These are phyloP conservation scores for Eupithecia dodoneata DNA, from an alignment of 2,888 invertebrate genomes.

Conservation along the genomic window DNA sequence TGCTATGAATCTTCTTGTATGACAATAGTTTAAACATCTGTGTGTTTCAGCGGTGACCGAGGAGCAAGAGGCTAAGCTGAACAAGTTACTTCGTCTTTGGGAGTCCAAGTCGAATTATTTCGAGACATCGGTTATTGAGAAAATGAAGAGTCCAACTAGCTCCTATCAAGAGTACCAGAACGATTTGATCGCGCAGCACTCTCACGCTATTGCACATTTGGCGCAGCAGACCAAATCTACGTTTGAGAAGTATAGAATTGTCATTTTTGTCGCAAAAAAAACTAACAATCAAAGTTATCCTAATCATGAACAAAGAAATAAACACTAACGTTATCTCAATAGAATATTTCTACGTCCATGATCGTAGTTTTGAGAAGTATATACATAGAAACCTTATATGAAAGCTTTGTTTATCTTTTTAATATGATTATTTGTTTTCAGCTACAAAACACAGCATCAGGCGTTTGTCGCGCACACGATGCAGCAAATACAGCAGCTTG, in stretches of 20 bases:
- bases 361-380: neutral
- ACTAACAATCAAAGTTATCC: neutral
- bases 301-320: neutral
- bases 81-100: slow-evolving; percentile 97
- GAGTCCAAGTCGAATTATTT: slow-evolving; percentile 97
- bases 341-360: neutral
- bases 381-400: neutral
- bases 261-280: neutral
- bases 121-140: slow-evolving; percentile 91
- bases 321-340: neutral
- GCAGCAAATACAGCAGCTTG: slow-evolving; percentile 93
- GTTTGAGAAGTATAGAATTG: slow-evolving; percentile 87
- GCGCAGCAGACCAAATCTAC: slow-evolving; percentile 92
- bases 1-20: slow-evolving; percentile 63
- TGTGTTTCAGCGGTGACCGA: slow-evolving; percentile 89
- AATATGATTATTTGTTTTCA: slow-evolving; percentile 57
- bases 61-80: slow-evolving; percentile 95
- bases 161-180: slow-evolving; percentile 96
- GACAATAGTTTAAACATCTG: slow-evolving; percentile 75
- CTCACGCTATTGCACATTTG: slow-evolving; percentile 89
- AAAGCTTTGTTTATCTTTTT: neutral
- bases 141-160: slow-evolving; percentile 93
- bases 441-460: slow-evolving; percentile 97
- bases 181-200: slow-evolving; percentile 91
- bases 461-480: slow-evolving; percentile 96